Percentiles rank a stretch among this genome's conserved stretches.
Conservation (phyloP, 2,113 vertebrate species). For the Chascanopsetta lugubris region DNA sequence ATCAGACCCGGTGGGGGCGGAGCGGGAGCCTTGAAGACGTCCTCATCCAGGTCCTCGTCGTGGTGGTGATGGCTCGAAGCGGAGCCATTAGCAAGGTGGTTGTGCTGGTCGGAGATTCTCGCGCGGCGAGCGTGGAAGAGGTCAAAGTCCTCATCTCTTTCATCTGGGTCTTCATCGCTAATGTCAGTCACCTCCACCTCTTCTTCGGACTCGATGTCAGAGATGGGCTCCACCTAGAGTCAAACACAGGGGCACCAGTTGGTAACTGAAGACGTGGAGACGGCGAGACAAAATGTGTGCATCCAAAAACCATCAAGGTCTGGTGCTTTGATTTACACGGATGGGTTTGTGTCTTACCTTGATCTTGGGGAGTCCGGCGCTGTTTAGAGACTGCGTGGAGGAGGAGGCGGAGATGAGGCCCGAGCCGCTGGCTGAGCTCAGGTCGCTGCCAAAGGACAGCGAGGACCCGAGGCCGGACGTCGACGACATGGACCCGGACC, state of each 20-base stretch:
- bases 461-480: slow-evolving; percentile 81
- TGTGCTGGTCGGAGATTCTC: slow-evolving; percentile 49
- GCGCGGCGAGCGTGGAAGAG: slow-evolving; percentile 63
- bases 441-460: slow-evolving; percentile 80
- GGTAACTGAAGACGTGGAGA: not conserved
- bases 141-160: slow-evolving; percentile 76
- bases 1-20: slow-evolving; percentile 74
- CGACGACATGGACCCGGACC: slow-evolving; percentile 74
- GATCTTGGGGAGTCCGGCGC: slow-evolving; percentile 86
- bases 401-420: slow-evolving; percentile 80
- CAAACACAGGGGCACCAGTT: not conserved
- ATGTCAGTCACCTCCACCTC: slow-evolving; percentile 93
- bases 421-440: slow-evolving; percentile 79
- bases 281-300: not conserved
- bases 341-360: slow-evolving; percentile 74
- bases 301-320: not conserved
- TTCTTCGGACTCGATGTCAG: slow-evolving; percentile 88
- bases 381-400: slow-evolving; percentile 81
- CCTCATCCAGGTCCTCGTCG: slow-evolving; percentile 88
- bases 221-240: slow-evolving; percentile 89
- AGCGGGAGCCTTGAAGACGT: slow-evolving; percentile 91
- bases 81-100: slow-evolving; percentile 58
- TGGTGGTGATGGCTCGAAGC: slow-evolving; percentile 42
- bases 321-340: not conserved
- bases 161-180: slow-evolving; percentile 85